phyloP scores from a whole-genome alignment of 2,113 vertebrate species.

The Capreolus pygargus region DNA sequence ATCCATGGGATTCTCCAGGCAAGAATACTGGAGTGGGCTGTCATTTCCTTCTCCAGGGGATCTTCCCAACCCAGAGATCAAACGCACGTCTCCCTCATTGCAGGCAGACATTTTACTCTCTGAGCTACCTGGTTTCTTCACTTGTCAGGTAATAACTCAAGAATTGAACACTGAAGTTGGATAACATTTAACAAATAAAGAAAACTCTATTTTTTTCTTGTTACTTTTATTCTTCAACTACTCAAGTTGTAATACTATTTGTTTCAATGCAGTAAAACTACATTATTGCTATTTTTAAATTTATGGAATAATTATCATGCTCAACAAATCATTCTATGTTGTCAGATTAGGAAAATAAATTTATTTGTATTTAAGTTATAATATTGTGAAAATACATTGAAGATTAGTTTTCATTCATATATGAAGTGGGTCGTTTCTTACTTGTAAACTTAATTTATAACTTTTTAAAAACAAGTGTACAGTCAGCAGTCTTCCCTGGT shows the following conservation, averaged over 20 bases:
- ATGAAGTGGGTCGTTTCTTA: background rate
- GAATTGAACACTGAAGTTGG: background rate
- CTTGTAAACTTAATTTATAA: background rate
- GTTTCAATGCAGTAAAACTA: background rate
- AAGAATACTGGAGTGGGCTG: background rate
- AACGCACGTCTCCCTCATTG: background rate
- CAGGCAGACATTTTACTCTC: background rate
- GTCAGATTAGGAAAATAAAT: background rate
- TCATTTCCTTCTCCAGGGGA: background rate
- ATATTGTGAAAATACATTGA: background rate
- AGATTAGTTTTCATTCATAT: background rate
- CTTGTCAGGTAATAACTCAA: background rate
- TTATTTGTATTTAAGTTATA: background rate
- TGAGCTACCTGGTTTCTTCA: background rate
- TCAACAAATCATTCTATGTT: background rate
- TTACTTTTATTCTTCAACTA: background rate
- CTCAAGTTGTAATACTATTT: background rate
- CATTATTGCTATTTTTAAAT: background rate
- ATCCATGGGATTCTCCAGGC: background rate
- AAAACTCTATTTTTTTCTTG: background rate
- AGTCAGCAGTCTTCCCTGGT: background rate
- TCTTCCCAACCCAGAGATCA: fast-evolving
- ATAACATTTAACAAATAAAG: background rate
- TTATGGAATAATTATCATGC: background rate
- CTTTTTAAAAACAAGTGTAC: background rate